Base-by-base conservation (phyloP, 64 coral and sea anemone genomes). In the Exaiptasia diaphana region DNA sequence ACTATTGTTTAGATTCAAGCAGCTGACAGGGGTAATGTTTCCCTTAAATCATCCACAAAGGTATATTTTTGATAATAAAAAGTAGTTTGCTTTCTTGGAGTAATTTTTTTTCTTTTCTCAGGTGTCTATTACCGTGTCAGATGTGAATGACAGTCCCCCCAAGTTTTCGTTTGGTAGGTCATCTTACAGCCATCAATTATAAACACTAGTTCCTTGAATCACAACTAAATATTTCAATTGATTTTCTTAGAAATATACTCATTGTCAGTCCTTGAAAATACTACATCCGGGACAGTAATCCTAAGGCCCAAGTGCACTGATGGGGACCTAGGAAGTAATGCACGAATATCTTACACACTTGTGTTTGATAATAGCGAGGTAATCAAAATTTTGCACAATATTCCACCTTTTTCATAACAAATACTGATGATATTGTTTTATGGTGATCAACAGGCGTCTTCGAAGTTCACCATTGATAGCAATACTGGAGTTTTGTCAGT, bases 101-200 rank as follows among this genome's bases (percentile, higher is more conserved):
- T n/a, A n/a, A n/a, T n/a, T n/a, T n/a, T n/a, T n/a, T n/a, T n/a
- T n/a, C 20, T 26, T 27, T 26, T 0, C 36, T 1, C 67, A 94
- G 91, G 80, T 94, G 64, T 73, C 44, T 25, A 55, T 94, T 18
- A 85, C 80, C 1, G 80, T 94, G n/a, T 52, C 49, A 52, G 91
- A 94, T n/a, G 79, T 89, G 21, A 94, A 94, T 44, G 91, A 94
- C 63, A 88, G 79, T 71, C 91, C 91, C 18, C 91, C 91, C 9
- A 64, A 94, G 53, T 94, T 94, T 63, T 30, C 40, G 28, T 83
- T 72, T 1, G 48, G 91, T 94, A 63, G 29, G 86, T 55, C 33
- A n/a, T n/a, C n/a, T n/a, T n/a, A n/a, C n/a, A n/a, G n/a, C n/a
- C n/a, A n/a, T n/a, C n/a, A n/a, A n/a, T n/a, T n/a, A n/a, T n/a